Conservation (phyloP, 2,888 invertebrate genomes). For the Biston betularia region DNA sequence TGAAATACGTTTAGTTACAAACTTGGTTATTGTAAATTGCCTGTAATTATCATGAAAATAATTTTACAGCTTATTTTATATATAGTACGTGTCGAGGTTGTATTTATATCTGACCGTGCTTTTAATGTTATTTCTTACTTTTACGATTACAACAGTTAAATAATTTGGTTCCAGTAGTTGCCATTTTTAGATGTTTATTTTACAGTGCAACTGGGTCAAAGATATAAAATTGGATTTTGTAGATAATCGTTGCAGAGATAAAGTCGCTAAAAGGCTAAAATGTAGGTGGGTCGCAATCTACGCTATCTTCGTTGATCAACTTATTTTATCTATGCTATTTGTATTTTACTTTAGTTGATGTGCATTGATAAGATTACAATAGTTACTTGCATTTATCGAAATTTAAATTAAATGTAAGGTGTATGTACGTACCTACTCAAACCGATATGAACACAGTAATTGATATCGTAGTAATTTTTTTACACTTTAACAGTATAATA, state of each 20-base stretch:
- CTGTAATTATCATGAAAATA: not conserved
- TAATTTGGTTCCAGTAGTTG: not conserved
- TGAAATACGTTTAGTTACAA: constrained; percentile 9
- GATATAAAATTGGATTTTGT: not conserved
- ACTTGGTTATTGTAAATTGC: not conserved
- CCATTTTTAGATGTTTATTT: not conserved
- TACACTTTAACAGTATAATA: not conserved
- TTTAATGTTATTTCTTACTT: constrained; percentile 4
- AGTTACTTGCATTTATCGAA: not conserved
- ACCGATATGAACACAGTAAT: not conserved
- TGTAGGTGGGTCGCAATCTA: constrained; percentile 2
- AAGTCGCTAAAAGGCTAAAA: not conserved
- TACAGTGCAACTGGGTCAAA: constrained; percentile 10
- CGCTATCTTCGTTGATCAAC: too few species aligned
- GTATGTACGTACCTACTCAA: not conserved
- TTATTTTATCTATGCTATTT: not conserved
- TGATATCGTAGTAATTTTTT: too few species aligned
- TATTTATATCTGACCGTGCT: constrained; percentile 3
- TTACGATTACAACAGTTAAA: not conserved
- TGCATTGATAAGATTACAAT: constrained; percentile 5
- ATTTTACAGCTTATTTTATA: not conserved
- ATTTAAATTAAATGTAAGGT: not conserved
- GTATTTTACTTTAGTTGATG: not conserved
- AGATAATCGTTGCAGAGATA: constrained; percentile 11
- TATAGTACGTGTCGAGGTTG: not conserved